phyloP scores from a whole-genome alignment of 2,888 invertebrate genomes.

The Aphodius granarius region DNA sequence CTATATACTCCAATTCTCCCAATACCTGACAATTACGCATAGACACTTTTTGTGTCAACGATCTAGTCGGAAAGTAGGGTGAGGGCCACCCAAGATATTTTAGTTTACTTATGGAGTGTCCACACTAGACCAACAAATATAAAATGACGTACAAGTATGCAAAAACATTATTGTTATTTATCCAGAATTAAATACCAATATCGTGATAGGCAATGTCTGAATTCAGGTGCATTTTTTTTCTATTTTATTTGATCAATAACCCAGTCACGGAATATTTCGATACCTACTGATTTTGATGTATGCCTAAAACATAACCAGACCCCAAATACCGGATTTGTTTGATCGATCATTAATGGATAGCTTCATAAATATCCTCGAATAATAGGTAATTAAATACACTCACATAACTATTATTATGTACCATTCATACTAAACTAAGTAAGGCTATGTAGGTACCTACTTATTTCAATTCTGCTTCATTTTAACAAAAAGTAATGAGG shows the following conservation, averaged over 20 bases:
- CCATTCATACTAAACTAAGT: not conserved
- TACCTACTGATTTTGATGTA: not conserved
- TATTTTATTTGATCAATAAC: not conserved
- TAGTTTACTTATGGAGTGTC: no score
- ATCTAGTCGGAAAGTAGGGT: no score
- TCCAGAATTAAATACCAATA: no score
- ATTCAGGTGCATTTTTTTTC: not conserved
- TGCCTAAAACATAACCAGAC: not conserved
- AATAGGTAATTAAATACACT: not conserved
- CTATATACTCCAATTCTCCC: no score
- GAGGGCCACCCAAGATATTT: no score
- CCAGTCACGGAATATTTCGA: not conserved
- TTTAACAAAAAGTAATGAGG: not conserved
- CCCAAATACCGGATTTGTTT: not conserved
- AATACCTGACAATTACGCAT: no score
- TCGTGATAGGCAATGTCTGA: no score
- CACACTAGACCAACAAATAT: no score
- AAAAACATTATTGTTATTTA: no score
- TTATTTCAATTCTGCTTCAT: not conserved
- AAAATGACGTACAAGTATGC: no score
- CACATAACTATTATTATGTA: not conserved
- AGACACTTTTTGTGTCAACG: no score
- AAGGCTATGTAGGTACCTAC: not conserved
- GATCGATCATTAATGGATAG: not conserved
- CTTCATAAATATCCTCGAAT: not conserved